phyloP scores from a whole-genome alignment of 2,797 vertebrate species.

The Cryptoprocta ferox region DNA sequence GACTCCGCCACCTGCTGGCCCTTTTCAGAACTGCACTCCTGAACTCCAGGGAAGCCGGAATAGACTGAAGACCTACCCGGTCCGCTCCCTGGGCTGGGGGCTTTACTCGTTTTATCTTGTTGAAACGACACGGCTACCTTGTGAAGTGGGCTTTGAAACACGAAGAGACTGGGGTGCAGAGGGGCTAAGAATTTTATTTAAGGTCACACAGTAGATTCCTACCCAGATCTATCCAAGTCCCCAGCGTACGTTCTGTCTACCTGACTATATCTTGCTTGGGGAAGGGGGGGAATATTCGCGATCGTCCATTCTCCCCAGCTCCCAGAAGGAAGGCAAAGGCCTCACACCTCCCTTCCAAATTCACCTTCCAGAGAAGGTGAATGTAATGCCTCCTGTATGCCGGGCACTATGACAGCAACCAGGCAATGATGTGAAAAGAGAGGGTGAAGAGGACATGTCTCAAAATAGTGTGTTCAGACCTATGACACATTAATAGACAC shows the following conservation, averaged over 20 bases:
- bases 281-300: not conserved
- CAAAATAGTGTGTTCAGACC: not conserved
- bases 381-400: not conserved
- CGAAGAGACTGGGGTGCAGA: not conserved
- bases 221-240: not conserved
- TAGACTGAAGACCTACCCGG: not conserved
- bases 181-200: not conserved
- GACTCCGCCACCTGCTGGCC: conserved; percentile 78
- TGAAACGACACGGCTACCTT: not conserved
- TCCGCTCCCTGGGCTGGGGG: not conserved
- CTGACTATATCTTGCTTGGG: not conserved
- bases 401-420: not conserved
- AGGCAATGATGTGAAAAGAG: not conserved
- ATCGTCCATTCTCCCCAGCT: not conserved
- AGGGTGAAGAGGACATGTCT: not conserved
- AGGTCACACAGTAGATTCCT: not conserved
- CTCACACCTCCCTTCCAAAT: not conserved
- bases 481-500: not conserved
- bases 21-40: not conserved
- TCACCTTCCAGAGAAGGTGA: not conserved
- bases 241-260: not conserved
- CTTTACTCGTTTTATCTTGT: not conserved
- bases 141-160: not conserved
- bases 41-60: not conserved
- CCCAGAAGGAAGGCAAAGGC: not conserved